A percentile compares a stretch with the other conserved stretches of the same genome.
phyloP scores from a whole-genome alignment of 1,140 invertebrate genomes.

The Eciton burchellii region DNA sequence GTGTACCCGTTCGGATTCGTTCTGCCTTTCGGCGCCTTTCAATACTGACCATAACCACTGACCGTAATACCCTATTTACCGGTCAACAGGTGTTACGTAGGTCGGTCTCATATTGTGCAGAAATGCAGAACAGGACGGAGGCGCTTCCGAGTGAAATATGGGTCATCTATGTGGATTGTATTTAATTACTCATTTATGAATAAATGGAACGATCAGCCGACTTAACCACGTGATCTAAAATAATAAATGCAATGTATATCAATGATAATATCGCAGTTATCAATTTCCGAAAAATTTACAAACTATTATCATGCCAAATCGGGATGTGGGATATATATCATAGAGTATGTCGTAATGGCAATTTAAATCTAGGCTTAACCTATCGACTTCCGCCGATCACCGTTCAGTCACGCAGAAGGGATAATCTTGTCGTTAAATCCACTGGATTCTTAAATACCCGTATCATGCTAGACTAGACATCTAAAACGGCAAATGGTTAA shows the following conservation, averaged over 20 bases:
- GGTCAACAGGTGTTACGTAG: constrained; percentile 39
- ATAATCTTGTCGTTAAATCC: constrained; percentile 17
- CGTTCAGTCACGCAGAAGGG: constrained; percentile 35
- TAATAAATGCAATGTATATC: too few species aligned
- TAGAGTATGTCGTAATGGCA: not conserved
- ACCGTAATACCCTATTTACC: constrained; percentile 60
- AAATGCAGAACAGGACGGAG: constrained; percentile 18
- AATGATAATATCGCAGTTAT: too few species aligned
- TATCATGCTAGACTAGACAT: not conserved
- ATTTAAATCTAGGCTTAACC: not conserved
- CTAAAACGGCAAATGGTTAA: not conserved
- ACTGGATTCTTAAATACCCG: constrained; percentile 11
- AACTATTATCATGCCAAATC: too few species aligned
- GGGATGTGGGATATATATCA: not conserved
- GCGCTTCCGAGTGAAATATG: constrained; percentile 7
- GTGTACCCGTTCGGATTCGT: constrained; percentile 30
- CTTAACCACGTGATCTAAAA: too few species aligned
- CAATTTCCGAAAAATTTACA: too few species aligned
- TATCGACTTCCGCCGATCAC: constrained; percentile 36
- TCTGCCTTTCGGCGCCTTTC: constrained; percentile 16
- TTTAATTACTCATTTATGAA: too few species aligned
- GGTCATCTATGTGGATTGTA: not conserved
- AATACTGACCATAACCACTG: constrained; percentile 45
- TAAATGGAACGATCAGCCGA: too few species aligned
- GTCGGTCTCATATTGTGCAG: constrained; percentile 3